Conservation (phyloP, 2,113 vertebrate genomes). For the Rutilus rutilus region DNA sequence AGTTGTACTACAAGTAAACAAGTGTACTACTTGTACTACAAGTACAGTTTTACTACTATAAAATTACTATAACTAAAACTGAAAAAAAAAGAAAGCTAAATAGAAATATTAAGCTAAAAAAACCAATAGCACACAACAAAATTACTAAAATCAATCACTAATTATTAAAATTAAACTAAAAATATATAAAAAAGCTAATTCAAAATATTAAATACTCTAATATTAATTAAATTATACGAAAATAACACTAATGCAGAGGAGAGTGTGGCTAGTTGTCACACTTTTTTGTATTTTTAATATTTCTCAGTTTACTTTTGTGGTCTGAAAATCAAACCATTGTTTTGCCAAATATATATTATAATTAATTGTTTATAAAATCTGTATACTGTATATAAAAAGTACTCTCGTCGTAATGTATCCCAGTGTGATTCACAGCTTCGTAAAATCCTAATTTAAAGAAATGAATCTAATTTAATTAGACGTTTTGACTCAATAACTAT, state of each 20-base stretch:
- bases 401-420: not conserved
- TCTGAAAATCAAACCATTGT: not conserved
- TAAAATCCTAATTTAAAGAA: not conserved
- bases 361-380: not conserved
- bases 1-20: not conserved
- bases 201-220: not conserved
- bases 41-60: too few relatives aligned
- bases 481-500: not conserved
- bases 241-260: too few relatives aligned
- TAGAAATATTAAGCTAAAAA: not conserved
- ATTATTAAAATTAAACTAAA: not conserved
- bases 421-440: not conserved
- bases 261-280: not conserved
- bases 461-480: not conserved
- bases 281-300: not conserved
- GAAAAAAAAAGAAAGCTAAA: not conserved
- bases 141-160: not conserved
- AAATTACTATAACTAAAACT: not conserved
- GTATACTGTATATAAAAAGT: not conserved
- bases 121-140: not conserved
- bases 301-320: too few relatives aligned
- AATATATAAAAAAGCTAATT: not conserved
- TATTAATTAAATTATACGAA: not conserved
- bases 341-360: not conserved
- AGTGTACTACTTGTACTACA: too few relatives aligned